Evolutionary conservation across 2,888 invertebrate species (phyloP).

Genomic region (Mechanitis messenoides): DNA sequence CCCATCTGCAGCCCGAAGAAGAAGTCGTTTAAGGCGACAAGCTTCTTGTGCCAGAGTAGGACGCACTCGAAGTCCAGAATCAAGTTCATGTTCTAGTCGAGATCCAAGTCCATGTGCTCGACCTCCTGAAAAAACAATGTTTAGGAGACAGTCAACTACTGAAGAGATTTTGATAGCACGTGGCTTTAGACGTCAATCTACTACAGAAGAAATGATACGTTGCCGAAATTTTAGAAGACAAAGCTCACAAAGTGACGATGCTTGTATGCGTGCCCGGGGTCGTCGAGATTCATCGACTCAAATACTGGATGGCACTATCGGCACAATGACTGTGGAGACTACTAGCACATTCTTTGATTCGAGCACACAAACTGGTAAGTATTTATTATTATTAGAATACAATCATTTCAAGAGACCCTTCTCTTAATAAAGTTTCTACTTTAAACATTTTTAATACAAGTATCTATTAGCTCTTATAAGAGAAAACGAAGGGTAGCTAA

Average conservation of each 20-base stretch:
- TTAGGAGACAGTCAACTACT: conserved; percentile 91
- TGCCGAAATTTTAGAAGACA: conserved; percentile 93
- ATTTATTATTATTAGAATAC: not conserved
- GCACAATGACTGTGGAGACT: conserved; percentile 94
- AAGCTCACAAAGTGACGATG: conserved; percentile 92
- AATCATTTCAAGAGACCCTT: no score
- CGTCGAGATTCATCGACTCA: conserved; percentile 91
- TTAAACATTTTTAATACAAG: not conserved
- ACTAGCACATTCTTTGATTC: conserved; percentile 95
- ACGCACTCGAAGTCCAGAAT: conserved; percentile 80
- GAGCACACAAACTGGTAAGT: conserved; percentile 94
- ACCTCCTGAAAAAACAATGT: conserved; percentile 82
- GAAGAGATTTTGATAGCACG: conserved; percentile 93
- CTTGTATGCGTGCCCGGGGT: conserved; percentile 81
- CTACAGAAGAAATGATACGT: conserved; percentile 94
- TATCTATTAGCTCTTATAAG: no score
- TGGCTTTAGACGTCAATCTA: conserved; percentile 92
- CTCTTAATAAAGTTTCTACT: not conserved
- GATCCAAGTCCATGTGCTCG: conserved; percentile 88
- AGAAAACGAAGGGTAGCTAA: not conserved
- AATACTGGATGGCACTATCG: conserved; percentile 93
- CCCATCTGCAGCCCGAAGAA: conserved; percentile 82
- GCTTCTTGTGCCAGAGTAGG: conserved; percentile 83
- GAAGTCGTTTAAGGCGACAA: conserved; percentile 84
- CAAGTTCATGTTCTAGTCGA: conserved; percentile 85